Evolutionary conservation across 2,113 vertebrate species (phyloP).

Genomic region (Protobothrops mucrosquamatus): DNA sequence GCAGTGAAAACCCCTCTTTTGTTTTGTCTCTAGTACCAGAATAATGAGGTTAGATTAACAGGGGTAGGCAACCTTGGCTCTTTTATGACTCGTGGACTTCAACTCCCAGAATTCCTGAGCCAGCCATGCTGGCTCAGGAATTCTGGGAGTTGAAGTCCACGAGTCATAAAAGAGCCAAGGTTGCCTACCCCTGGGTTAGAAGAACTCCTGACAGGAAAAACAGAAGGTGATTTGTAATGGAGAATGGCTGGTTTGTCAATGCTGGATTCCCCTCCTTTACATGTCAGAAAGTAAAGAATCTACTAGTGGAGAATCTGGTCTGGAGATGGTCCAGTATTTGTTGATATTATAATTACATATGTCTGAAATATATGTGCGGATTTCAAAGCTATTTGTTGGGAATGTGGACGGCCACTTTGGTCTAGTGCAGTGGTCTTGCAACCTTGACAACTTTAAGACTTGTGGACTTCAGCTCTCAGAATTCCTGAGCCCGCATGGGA

Average conservation of each 20-base stretch:
- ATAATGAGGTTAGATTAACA: not conserved
- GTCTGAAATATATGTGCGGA: not conserved
- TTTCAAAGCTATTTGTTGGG: not conserved
- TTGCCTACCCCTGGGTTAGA: not conserved
- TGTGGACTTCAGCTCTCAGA: not conserved
- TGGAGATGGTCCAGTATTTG: not conserved
- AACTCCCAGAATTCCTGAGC: too few species aligned
- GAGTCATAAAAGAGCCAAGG: too few species aligned
- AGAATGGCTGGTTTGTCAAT: not conserved
- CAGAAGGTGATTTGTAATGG: not conserved
- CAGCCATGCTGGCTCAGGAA: too few species aligned
- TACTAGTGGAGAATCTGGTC: not conserved
- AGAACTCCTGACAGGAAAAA: not conserved
- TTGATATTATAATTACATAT: not conserved
- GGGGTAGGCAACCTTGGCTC: too few species aligned
- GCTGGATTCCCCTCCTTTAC: not conserved
- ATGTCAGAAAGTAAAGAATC: not conserved
- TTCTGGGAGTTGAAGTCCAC: too few species aligned
- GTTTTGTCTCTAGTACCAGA: not conserved
- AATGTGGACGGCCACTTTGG: not conserved
- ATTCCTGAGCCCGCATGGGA: not conserved
- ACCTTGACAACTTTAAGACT: not conserved
- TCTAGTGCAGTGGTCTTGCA: not conserved
- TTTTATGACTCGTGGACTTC: too few species aligned
- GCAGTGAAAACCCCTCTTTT: not conserved